These are phyloP conservation scores for Miichthys miiuy DNA, from an alignment of 2,797 vertebrate species.

Conservation along the genomic window DNA sequence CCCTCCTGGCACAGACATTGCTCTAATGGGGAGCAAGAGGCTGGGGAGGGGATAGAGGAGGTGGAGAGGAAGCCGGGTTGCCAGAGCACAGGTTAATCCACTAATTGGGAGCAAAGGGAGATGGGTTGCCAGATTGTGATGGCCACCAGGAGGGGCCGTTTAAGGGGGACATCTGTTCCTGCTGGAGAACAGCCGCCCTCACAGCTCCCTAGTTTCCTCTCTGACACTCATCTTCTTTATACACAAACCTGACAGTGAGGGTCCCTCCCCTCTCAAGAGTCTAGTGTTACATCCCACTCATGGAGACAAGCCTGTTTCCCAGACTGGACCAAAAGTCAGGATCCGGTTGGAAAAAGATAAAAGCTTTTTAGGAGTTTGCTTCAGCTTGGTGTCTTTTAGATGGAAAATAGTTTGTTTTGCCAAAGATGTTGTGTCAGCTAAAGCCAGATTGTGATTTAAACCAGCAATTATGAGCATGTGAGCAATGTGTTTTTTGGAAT, in stretches of 20 bases:
- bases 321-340: slow-evolving; percentile 24
- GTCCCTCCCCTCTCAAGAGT: not conserved
- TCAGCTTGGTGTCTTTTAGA: slow-evolving; percentile 12
- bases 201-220: slow-evolving; percentile 70
- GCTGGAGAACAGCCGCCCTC: slow-evolving; percentile 81
- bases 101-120: slow-evolving; percentile 85
- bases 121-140: slow-evolving; percentile 83
- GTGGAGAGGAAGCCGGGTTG: slow-evolving; percentile 59
- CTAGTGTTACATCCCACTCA: not conserved
- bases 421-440: slow-evolving; percentile 32
- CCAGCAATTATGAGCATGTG: slow-evolving; percentile 33
- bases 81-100: slow-evolving; percentile 85
- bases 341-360: slow-evolving; percentile 46
- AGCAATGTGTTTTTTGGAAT: slow-evolving; percentile 30
- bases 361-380: slow-evolving; percentile 33
- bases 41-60: slow-evolving; percentile 40
- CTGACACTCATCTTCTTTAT: slow-evolving; percentile 73
- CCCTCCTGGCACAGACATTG: slow-evolving; percentile 49
- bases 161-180: slow-evolving; percentile 88
- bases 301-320: not conserved
- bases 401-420: slow-evolving; percentile 8
- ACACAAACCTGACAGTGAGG: slow-evolving; percentile 58
- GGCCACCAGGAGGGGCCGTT: slow-evolving; percentile 86
- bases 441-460: slow-evolving; percentile 40
- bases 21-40: slow-evolving; percentile 66